A percentile compares a stretch with the other conserved stretches of the same genome.
Evolutionary conservation across 2,113 vertebrate genomes (phyloP).

Genomic region (Xyliphius kryptos): DNA sequence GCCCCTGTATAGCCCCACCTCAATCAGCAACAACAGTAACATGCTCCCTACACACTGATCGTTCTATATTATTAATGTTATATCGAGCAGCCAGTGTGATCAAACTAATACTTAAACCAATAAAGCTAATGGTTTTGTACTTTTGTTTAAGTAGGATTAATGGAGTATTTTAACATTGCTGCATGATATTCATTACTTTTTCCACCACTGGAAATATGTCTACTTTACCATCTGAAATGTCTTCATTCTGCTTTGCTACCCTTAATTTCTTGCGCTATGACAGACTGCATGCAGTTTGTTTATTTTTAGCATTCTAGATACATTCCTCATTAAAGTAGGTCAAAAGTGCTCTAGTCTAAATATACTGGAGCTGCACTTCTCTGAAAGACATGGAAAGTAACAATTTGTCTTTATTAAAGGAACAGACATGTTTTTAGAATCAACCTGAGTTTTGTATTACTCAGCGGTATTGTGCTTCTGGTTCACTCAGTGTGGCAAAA

Average conservation of each 20-base stretch:
- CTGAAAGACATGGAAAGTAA: conserved; percentile 7
- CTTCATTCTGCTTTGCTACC: conserved; percentile 24
- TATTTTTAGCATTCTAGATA: conserved; percentile 57
- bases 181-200: too few species aligned
- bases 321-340: conserved; percentile 52
- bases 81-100: too few species aligned
- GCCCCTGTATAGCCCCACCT: too few species aligned
- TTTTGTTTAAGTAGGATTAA: too few species aligned
- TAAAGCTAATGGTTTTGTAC: too few species aligned
- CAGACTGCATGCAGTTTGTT: conserved; percentile 47
- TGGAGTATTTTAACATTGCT: too few species aligned
- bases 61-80: background rate
- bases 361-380: conserved; percentile 32
- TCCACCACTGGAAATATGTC: too few species aligned
- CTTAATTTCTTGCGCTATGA: conserved; percentile 31
- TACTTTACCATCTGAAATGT: conserved; percentile 13
- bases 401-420: conserved; percentile 30
- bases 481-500: conserved; percentile 35
- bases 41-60: background rate
- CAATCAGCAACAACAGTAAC: too few species aligned
- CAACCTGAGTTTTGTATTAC: conserved; percentile 20
- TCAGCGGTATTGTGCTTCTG: conserved; percentile 15
- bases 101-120: too few species aligned
- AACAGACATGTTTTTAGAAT: conserved; percentile 29
- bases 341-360: conserved; percentile 45